Percentiles rank a stretch among this genome's conserved stretches.
phyloP scores from a whole-genome alignment of 2,888 invertebrate species.

The Tetragnatha montana region DNA sequence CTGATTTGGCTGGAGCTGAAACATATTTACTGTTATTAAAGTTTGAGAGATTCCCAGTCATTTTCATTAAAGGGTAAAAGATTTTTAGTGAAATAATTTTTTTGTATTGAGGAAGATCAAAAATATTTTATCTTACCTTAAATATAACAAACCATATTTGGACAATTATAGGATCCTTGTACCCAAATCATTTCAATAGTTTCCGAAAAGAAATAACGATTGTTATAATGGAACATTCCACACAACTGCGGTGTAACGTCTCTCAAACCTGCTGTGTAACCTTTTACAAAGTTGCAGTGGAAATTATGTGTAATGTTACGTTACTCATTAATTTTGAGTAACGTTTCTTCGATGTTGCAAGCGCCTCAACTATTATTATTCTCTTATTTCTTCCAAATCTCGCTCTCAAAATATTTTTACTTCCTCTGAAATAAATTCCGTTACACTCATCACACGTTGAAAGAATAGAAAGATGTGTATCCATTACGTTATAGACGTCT shows the following conservation, averaged over 20 bases:
- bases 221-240: not conserved
- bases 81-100: too few relatives aligned
- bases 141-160: constrained; percentile 42
- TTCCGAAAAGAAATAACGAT: constrained; percentile 2
- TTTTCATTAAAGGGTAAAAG: constrained; percentile 80
- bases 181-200: constrained; percentile 16
- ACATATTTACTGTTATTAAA: constrained; percentile 83
- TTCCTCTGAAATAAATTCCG: not conserved
- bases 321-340: not conserved
- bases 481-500: not conserved
- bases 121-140: not conserved
- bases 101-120: too few relatives aligned
- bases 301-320: not conserved
- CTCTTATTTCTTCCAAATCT: not conserved
- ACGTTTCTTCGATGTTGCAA: not conserved
- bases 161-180: constrained; percentile 29
- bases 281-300: not conserved
- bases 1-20: constrained; percentile 86
- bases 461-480: not conserved
- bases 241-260: not conserved
- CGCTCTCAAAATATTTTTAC: not conserved
- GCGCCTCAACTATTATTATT: not conserved
- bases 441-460: not conserved
- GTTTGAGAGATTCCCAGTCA: constrained; percentile 79
- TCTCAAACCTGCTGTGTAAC: not conserved